Base-by-base conservation (phyloP, 2,797 vertebrate genomes). In the Poeciliopsis presidionis region DNA sequence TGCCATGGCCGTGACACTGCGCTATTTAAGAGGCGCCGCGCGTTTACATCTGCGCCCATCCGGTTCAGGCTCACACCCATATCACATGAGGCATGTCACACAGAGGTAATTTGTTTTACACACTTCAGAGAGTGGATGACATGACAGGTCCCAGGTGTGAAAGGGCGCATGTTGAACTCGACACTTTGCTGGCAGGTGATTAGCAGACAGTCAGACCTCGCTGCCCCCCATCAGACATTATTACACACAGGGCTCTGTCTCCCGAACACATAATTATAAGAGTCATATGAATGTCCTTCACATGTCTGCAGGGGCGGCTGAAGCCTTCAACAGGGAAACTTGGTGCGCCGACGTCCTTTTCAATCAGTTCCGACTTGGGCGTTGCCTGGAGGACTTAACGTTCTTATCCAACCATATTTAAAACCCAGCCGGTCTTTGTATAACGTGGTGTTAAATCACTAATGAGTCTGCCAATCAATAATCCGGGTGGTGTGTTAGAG, bases 391-490 rank as follows among this genome's bases (percentile, higher is more conserved):
- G 25, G 72, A 73, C 36, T 61, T 57, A 8, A 45, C 5, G 73
- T 78, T 83, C 67, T 67, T 57, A 25, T 39, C 45, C 59, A 20
- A 84, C 46, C 53, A 63, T 55, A 79, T 89, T 76, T 55, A 69
- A 59, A 53, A 74, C 72, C 20, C 45, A 18, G 45, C 57, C 36
- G 47, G n/a, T 39, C 12, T 70, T 55, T 81, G 72, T 65, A 88
- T 69, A 81, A 79, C 77, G 84, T 7, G 70, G 72, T 85, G 82
- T 78, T 69, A 80, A 89, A 83, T 88, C 90, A 85, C 82, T 90
- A 91, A 92, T 90, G 86, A 93, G 87, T 88, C 90, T 94, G 91
- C 93, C 93, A 90, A 75, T 94, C 93, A 89, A 55, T 81, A 86
- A 76, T 47, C 65, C 7, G 77, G 74, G 72, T 69, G 87, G 77